phyloP scores from a whole-genome alignment of 2,888 invertebrate genomes.

The Deilephila elpenor region DNA sequence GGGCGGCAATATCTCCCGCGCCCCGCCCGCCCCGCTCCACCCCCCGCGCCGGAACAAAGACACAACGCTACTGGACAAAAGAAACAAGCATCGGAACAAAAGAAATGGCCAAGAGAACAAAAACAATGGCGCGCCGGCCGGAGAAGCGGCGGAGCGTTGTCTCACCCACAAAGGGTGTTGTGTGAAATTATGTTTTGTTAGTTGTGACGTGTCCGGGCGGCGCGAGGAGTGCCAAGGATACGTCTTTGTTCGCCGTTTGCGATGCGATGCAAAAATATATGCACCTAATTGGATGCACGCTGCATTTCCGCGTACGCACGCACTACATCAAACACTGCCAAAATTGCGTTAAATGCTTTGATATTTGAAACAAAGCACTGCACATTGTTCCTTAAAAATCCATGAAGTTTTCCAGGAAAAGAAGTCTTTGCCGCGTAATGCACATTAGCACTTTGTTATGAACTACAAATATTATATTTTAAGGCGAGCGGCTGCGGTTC shows the following conservation, averaged over 20 bases:
- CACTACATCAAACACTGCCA: conserved; percentile 13
- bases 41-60: conserved; percentile 41
- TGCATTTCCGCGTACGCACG: conserved; percentile 15
- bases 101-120: conserved; percentile 63
- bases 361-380: not conserved
- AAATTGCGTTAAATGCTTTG: not conserved
- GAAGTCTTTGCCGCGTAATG: conserved; percentile 8
- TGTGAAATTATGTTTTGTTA: conserved; percentile 65
- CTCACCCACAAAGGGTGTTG: conserved; percentile 68
- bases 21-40: conserved; percentile 53
- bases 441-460: conserved; percentile 5
- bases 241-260: conserved; percentile 28
- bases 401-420: not conserved
- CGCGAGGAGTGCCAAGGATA: conserved; percentile 45
- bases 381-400: not conserved
- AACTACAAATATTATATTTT: conserved; percentile 22
- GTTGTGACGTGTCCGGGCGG: conserved; percentile 51
- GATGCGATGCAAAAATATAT: conserved; percentile 3
- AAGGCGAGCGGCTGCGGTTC: conserved; percentile 5
- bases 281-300: conserved; percentile 3
- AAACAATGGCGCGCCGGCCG: conserved; percentile 60
- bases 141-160: conserved; percentile 53
- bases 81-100: conserved; percentile 62
- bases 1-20: conserved; percentile 34
- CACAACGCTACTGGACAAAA: conserved; percentile 58